Base-by-base conservation (phyloP, 1,140 invertebrate species). In the Oncopodura yosiiana region DNA sequence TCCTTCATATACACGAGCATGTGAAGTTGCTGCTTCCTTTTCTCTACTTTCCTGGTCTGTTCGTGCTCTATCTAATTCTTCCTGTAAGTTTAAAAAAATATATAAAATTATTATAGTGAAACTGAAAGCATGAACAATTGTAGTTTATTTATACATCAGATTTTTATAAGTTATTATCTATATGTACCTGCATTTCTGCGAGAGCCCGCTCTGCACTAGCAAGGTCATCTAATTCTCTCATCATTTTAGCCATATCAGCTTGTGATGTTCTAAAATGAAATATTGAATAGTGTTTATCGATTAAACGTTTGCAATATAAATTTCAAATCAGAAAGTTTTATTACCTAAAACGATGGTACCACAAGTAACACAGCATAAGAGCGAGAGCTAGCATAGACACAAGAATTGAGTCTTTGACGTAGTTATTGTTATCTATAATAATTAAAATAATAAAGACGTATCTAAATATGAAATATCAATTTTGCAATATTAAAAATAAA, bases 161-260 rank as follows among this genome's bases (percentile, higher is more conserved):
- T 11, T 14, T 18, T 5, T 29, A 9, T 8, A 4, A 12, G n/a
- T 9, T 4, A 5, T 11, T 29, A 42, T 30, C 14, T 19, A 3
- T 39, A 26, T 29, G 34, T 70, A 83, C 82, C 72, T 94, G 87
- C 68, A 94, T 75, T 67, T 88, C 81, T 69, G 84, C 80, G 3
- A 95, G 69, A 19, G 86, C 83, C 56, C 87, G 76, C 71, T 95
- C 91, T 4, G 91, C 90, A 66, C 84, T 85, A 58, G 89, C 84
- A 46, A 96, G 73, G 62, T 84, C 84, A 65, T 94, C 91, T 86
- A 95, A 88, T 65, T 95, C 89, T 64, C 83, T 82, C 67, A 90
- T 83, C 88, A 95, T 91, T 53, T 87, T 81, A 46, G 80, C 78
- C 30, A 95, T 73, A 67, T 94, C 85, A 48, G 77, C 76, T 60